Percentiles rank a stretch among this genome's conserved stretches.
phyloP scores from a whole-genome alignment of 2,113 vertebrate genomes.

The Seriola quinqueradiata region DNA sequence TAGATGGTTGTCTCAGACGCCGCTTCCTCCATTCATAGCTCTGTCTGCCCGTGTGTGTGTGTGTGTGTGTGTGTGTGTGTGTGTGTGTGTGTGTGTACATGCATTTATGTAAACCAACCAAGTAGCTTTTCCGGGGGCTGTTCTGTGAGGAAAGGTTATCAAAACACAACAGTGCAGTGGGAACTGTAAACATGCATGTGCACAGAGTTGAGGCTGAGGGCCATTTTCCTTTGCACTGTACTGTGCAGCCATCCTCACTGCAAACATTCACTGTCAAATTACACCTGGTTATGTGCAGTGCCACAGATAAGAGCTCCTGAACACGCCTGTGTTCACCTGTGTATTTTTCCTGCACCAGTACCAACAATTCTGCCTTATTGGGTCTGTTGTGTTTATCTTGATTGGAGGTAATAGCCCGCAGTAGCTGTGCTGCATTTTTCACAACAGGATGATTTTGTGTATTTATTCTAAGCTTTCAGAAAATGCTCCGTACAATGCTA shows the following conservation, averaged over 20 bases:
- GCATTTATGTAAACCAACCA: conserved; percentile 73
- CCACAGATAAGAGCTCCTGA: conserved; percentile 8
- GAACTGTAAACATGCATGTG: conserved; percentile 71
- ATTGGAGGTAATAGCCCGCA: background rate
- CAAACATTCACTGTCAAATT: conserved; percentile 20
- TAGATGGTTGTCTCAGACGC: conserved; percentile 77
- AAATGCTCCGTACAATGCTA: too few species aligned
- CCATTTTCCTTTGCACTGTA: conserved; percentile 58
- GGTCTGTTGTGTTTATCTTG: background rate
- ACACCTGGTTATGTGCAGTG: background rate
- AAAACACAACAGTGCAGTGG: conserved; percentile 72
- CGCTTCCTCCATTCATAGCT: conserved; percentile 62
- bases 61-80: conserved; percentile 4
- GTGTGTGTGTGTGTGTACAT: conserved; percentile 42
- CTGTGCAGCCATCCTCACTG: conserved; percentile 42
- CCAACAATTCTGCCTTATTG: background rate
- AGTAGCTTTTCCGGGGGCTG: conserved; percentile 76
- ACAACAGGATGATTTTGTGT: background rate
- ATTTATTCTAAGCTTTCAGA: background rate
- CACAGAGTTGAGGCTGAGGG: conserved; percentile 61
- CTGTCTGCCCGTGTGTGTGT: conserved; percentile 22
- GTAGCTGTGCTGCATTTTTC: background rate
- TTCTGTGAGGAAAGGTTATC: conserved; percentile 80
- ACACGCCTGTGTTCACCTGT: conserved; percentile 1
- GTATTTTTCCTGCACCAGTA: background rate